Conservation (phyloP, 2,797 vertebrate species). For the Ctenopoma kingsleyae region DNA sequence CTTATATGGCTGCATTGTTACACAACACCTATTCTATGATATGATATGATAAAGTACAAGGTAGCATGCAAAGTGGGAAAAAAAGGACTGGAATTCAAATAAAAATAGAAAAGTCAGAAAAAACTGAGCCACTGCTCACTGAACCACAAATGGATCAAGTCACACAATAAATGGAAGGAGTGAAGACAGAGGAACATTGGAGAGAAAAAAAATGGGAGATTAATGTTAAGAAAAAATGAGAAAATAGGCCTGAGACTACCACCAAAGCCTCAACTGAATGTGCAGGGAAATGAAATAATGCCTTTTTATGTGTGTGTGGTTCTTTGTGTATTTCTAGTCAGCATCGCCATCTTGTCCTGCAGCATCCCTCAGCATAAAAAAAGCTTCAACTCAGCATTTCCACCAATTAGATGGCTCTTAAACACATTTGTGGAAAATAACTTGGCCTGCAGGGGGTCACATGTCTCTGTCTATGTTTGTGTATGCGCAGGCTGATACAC, state of each 20-base stretch:
- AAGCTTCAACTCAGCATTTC: conserved; percentile 50
- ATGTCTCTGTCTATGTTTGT: conserved; percentile 30
- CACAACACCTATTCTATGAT: conserved; percentile 12
- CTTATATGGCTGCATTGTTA: conserved; percentile 24
- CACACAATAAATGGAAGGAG: conserved; percentile 13
- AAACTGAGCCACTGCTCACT: conserved; percentile 11
- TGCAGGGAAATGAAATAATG: conserved; percentile 37
- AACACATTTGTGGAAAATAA: conserved; percentile 69
- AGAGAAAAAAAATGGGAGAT: conserved; percentile 14
- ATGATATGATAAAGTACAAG: conserved; percentile 5
- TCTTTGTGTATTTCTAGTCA: conserved; percentile 28
- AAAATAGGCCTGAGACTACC: conserved; percentile 45
- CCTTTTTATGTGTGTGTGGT: conserved; percentile 26
- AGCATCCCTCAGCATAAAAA: conserved; percentile 29
- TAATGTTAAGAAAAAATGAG: conserved; percentile 45
- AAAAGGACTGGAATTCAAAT: conserved; percentile 52
- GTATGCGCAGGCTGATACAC: not conserved
- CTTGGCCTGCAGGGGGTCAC: conserved; percentile 40
- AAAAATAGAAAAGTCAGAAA: conserved; percentile 32
- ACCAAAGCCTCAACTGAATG: conserved; percentile 54
- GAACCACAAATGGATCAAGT: conserved; percentile 52
- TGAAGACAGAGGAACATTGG: not conserved
- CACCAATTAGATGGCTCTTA: conserved; percentile 61
- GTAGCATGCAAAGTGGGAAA: conserved; percentile 17
- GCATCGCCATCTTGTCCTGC: conserved; percentile 27